Percentiles rank a stretch among this genome's conserved stretches.
Evolutionary conservation across 2,113 vertebrate species (phyloP).

Genomic region (Puma concolor): DNA sequence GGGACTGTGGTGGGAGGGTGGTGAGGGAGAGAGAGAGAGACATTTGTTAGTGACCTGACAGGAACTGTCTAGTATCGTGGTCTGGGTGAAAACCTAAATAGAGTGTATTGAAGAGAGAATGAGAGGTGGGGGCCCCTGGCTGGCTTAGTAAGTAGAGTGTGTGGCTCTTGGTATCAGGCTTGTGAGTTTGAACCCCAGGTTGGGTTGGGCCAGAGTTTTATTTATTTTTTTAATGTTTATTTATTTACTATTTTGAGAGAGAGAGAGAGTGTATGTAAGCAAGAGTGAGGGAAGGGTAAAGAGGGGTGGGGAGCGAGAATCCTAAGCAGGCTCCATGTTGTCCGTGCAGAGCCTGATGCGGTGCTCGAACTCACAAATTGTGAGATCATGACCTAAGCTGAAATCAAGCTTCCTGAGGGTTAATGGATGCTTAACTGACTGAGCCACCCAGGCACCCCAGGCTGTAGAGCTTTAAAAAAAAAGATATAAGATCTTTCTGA

Average conservation of each 20-base stretch:
- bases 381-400: no score
- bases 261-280: no score
- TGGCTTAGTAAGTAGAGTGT: neutral
- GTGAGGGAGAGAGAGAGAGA: neutral
- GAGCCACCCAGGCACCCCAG: no score
- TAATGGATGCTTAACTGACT: no score
- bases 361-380: no score
- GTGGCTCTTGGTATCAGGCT: neutral
- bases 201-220: neutral
- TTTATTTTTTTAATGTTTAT: no score
- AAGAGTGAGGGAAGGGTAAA: no score
- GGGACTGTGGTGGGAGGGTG: neutral
- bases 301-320: no score
- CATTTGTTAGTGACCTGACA: neutral
- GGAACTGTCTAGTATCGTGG: neutral
- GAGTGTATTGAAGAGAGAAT: neutral
- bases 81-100: neutral
- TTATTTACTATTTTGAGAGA: no score
- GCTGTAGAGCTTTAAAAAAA: neutral
- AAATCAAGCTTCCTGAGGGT: no score
- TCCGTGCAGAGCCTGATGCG: no score
- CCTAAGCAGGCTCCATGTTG: no score
- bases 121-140: neutral
- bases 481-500: neutral
- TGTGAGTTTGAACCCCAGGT: neutral